Evolutionary conservation across 2,113 vertebrate species (phyloP), one percentile per base, ranked within the genome.

Genomic region (Macrotus californicus): DNA sequence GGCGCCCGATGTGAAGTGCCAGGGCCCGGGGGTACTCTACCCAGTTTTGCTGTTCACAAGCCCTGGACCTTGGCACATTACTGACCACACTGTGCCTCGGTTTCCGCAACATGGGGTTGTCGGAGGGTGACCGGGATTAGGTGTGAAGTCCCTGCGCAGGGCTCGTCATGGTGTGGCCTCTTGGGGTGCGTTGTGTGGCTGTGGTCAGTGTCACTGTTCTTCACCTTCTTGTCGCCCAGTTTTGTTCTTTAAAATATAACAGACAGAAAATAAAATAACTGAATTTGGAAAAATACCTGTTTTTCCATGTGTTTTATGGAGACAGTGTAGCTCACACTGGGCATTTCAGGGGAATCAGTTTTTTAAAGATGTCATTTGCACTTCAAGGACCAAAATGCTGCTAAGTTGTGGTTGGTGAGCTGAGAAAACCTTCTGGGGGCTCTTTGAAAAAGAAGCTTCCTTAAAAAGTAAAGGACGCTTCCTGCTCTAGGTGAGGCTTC

Each of bases 1-100:
- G 0, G 2, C 18, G 6, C 26, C 6, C 10, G 13, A 15, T n/a
- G 2, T 34, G 3, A 6, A 5, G 41, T 7, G 2, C 5, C 24
- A 29, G 24, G 26, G 43, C 59, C 67, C 15, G 34, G 31, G 5
- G 48, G 4, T 54, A 12, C 8, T 26, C 22, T 21, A 46, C 12
- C 12, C 31, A 4, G 21, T n/a, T 34, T 41, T 14, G 16, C 43
- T 54, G 1, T n/a, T 48, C 7, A 4, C 29, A 43, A 46, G 34
- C 54, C 14, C 29, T 70, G 81, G 43, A 5, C 41, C 41, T 10
- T 50, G 18, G 16, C 34, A 6, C 1, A 0, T 91, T 26, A 24
- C 59, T 64, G 36, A 21, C 13, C 34, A 29, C 34, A 11, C 1
- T 14, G 6, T 41, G 34, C n/a, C 26, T 41, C 29, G 3, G 26